Evolutionary conservation across 1,140 invertebrate species (phyloP), one percentile per base, ranked within the genome.

Genomic region (Sitodiplosis mosellana): DNA sequence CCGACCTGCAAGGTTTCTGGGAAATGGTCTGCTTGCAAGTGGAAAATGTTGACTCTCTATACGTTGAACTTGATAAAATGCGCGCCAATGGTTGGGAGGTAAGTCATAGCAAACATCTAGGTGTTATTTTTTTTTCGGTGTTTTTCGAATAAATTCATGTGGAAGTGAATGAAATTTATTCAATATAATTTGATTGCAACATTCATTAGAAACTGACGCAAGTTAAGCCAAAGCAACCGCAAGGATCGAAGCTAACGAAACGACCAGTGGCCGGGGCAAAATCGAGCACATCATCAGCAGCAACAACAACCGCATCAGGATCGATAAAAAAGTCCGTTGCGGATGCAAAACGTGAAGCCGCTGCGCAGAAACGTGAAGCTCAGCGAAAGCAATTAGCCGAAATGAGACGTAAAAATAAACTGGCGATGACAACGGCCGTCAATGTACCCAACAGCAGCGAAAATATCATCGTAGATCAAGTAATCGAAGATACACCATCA

Each of bases 1-100:
- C 86, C 55, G 92, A 96, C 65, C 69, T 95, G 47, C 85, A 84
- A 55, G 92, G 92, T 15, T 95, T 95, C 67, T 96, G 91, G 91
- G 92, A 95, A 64, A 92, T 96, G 87, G 87, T 96, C 7, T 78
- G 80, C 62, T 73, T 95, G 41, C 92, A 95, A 67, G 78, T 91
- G 7, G 76, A 80, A 33, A 80, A 87, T 64, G 73, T 90, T 15
- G 56, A 89, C 59, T 71, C 76, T 7, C 69, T 86, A 48, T 92
- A 88, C 62, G 67, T 77, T 7, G 82, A 88, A 49, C 75, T 94
- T 40, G 75, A 82, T 19, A 57, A 59, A 15, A 65, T 87, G 18
- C 77, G 72, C 57, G 67, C 65, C 19, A 86, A 81, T 52, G 73
- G 77, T 38, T 91, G 87, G 87, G 70, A 69, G 36, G 72, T 50